phyloP scores from a whole-genome alignment of 2,888 invertebrate species.

The Norana najaformis region DNA sequence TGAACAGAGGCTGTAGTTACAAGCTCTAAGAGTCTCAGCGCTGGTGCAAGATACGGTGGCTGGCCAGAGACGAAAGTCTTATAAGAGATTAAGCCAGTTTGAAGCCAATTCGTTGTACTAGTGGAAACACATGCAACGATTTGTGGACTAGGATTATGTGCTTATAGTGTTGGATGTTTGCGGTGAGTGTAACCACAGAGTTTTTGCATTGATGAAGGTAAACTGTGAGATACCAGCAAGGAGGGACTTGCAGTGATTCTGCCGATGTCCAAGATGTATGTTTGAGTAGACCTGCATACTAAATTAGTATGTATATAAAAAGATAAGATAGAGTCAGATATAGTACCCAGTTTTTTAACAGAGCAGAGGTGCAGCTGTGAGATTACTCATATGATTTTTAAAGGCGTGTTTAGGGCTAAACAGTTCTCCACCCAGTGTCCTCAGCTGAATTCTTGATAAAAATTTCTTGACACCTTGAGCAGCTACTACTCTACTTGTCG shows the following conservation, averaged over 20 bases:
- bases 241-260: no score
- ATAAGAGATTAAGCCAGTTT: not conserved
- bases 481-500: not conserved
- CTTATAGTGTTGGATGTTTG: not conserved
- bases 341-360: not conserved
- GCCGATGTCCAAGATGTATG: not conserved
- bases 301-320: not conserved
- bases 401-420: not conserved
- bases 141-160: not conserved
- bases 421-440: not conserved
- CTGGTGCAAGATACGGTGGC: not conserved
- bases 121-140: not conserved
- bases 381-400: not conserved
- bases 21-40: no score
- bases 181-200: not conserved
- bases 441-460: not conserved
- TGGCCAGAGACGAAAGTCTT: no score
- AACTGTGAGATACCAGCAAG: not conserved
- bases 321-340: not conserved
- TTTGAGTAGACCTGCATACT: not conserved
- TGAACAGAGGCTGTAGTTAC: not conserved
- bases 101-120: not conserved
- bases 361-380: not conserved
- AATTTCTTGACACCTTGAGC: not conserved
- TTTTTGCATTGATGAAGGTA: not conserved